Conservation (phyloP, 2,888 invertebrate species). For the Drosophila putrida region DNA sequence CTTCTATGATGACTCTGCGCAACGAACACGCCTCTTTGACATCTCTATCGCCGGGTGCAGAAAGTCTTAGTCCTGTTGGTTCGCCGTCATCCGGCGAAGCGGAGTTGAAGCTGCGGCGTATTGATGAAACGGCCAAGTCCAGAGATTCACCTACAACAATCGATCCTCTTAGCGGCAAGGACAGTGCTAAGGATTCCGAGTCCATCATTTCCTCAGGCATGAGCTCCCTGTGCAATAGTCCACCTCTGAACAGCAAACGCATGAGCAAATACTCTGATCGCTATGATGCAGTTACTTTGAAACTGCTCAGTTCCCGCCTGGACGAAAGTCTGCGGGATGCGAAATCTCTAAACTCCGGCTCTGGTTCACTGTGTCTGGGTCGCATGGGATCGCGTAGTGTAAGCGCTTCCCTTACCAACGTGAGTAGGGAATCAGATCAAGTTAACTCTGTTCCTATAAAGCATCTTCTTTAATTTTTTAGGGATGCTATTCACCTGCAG, state of each 20-base stretch:
- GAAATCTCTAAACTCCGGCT: conserved; percentile 77
- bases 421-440: conserved; percentile 54
- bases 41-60: conserved; percentile 48
- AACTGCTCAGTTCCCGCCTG: conserved; percentile 74
- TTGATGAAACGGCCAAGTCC: conserved; percentile 22
- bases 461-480: conserved; percentile 69
- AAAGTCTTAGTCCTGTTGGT: conserved; percentile 55
- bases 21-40: conserved; percentile 75
- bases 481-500: conserved; percentile 91
- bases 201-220: conserved; percentile 84
- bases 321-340: conserved; percentile 80
- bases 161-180: conserved; percentile 72
- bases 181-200: conserved; percentile 81
- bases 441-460: background rate
- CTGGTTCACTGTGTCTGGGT: conserved; percentile 73
- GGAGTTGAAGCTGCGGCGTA: conserved; percentile 34
- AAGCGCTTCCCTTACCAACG: conserved; percentile 82
- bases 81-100: conserved; percentile 69
- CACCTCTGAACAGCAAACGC: conserved; percentile 77
- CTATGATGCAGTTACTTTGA: conserved; percentile 81
- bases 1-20: conserved; percentile 81
- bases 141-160: conserved; percentile 21
- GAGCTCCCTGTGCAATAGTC: conserved; percentile 83
- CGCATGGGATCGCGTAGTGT: conserved; percentile 77
- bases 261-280: conserved; percentile 83